Percentiles rank a stretch among this genome's conserved stretches.
Evolutionary conservation across 2,797 vertebrate species (phyloP).

Genomic region (Gymnoscopelus microlampas): DNA sequence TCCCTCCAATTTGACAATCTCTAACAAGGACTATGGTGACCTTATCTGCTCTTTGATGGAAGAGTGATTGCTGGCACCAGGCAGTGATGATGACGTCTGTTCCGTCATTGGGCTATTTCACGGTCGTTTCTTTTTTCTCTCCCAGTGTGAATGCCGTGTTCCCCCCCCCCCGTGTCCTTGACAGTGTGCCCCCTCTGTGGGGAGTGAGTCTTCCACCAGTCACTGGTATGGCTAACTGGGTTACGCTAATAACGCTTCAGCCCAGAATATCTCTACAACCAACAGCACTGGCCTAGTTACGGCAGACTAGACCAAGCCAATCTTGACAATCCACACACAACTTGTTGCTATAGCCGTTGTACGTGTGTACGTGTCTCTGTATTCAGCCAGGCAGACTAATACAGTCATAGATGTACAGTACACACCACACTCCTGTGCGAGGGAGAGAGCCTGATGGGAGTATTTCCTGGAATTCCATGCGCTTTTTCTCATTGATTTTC

Average conservation of each 20-base stretch:
- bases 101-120: constrained; percentile 14
- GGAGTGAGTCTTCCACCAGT: constrained; percentile 63
- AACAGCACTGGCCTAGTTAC: constrained; percentile 70
- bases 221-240: constrained; percentile 81
- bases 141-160: constrained; percentile 25
- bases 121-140: constrained; percentile 16
- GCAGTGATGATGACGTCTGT: constrained; percentile 4
- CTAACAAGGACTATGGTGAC: constrained; percentile 16
- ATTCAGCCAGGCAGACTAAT: no score
- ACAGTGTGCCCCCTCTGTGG: constrained; percentile 46
- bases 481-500: no score
- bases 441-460: no score
- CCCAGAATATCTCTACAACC: constrained; percentile 68
- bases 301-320: constrained; percentile 39
- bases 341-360: constrained; percentile 55
- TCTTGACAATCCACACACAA: constrained; percentile 50
- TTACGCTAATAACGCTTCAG: constrained; percentile 79
- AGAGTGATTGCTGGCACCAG: background rate
- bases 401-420: no score
- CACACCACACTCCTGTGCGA: no score
- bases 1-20: constrained; percentile 5
- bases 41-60: background rate
- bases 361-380: constrained; percentile 35
- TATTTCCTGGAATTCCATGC: no score
- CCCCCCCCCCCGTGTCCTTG: constrained; percentile 61